A percentile compares a stretch with the other conserved stretches of the same genome.
These are phyloP conservation scores for Ctenosaura bakeri DNA, from an alignment of 2,797 vertebrate genomes.

Conservation along the genomic window DNA sequence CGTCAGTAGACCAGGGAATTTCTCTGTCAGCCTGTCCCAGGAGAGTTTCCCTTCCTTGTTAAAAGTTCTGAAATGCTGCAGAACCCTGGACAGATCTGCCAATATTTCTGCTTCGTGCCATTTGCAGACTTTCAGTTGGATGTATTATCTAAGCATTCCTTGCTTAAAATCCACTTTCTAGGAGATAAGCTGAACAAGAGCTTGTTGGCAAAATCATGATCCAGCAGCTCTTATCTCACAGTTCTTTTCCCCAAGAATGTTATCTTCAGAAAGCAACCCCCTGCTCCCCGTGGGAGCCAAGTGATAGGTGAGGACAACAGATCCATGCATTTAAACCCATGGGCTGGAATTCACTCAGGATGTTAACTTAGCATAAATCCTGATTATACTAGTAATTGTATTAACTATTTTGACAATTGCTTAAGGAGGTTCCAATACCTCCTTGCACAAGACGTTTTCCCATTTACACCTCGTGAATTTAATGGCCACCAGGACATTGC, in stretches of 20 bases:
- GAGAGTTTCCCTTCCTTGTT: neutral
- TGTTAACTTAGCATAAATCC: no score
- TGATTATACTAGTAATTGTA: no score
- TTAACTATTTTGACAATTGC: neutral
- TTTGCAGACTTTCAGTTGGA: neutral
- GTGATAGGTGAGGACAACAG: neutral
- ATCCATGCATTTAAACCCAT: neutral
- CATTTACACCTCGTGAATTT: no score
- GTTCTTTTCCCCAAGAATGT: neutral
- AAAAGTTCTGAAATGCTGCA: neutral
- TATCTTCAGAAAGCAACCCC: neutral
- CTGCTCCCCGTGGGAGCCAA: neutral
- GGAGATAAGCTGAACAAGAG: neutral
- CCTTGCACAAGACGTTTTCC: neutral
- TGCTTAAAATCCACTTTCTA: neutral
- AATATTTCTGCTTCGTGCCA: neutral
- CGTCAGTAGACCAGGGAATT: neutral
- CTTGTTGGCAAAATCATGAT: constrained; percentile 4
- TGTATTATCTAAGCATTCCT: neutral
- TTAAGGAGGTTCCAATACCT: neutral
- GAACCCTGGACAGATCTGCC: neutral
- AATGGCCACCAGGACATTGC: no score
- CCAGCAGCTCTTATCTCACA: neutral
- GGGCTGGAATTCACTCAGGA: no score
- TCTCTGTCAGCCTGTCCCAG: neutral